phyloP scores from a whole-genome alignment of 2,797 vertebrate species.

The Lutjanus campechanus region DNA sequence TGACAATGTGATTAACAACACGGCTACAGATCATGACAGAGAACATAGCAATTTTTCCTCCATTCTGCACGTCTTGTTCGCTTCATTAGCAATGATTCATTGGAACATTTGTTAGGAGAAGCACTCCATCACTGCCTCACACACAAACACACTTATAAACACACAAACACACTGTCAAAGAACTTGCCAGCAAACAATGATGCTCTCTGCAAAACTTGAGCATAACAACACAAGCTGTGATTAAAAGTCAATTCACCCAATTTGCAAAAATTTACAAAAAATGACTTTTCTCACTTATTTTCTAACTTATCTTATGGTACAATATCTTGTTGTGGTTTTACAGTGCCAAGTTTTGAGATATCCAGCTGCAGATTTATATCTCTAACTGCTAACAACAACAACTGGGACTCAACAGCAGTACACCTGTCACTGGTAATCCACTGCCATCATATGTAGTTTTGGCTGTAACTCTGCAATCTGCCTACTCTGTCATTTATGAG shows the following conservation, averaged over 20 bases:
- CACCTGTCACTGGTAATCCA: no score
- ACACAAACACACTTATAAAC: background rate
- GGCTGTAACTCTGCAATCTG: no score
- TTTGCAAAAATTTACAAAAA: background rate
- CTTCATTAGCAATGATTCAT: slow-evolving; percentile 42
- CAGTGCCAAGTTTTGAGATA: background rate
- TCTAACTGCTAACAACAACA: background rate
- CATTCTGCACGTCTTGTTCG: slow-evolving; percentile 6
- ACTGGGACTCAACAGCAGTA: background rate
- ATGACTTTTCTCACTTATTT: background rate
- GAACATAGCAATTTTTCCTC: slow-evolving; percentile 22
- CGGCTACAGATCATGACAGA: slow-evolving; percentile 3
- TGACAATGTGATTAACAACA: slow-evolving; percentile 13
- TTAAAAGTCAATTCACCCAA: background rate
- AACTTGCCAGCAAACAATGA: slow-evolving; percentile 8
- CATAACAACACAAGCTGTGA: background rate
- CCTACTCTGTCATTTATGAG: no score
- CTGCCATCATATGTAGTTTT: no score
- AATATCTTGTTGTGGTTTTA: background rate
- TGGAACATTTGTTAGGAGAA: slow-evolving; percentile 9
- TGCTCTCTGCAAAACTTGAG: slow-evolving; percentile 7
- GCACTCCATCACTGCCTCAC: slow-evolving; percentile 2
- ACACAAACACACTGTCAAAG: background rate
- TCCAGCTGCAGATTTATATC: background rate
- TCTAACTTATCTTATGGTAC: background rate